phyloP scores from a whole-genome alignment of 1,140 invertebrate species.

The Liolophura sinensis region DNA sequence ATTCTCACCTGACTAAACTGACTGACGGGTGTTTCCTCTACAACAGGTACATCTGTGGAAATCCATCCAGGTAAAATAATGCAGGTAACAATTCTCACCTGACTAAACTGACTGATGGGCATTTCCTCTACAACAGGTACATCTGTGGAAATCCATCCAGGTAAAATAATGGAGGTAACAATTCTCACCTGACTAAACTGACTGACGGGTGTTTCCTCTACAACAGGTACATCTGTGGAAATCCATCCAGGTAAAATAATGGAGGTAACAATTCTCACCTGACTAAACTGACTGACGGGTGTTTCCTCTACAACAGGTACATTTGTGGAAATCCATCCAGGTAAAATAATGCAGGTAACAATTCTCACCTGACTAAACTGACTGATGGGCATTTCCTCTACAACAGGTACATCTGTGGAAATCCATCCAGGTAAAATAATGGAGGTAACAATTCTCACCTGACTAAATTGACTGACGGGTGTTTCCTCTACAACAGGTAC shows the following conservation, averaged over 20 bases:
- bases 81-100: too few relatives aligned
- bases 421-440: neutral
- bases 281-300: too few relatives aligned
- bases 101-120: too few relatives aligned
- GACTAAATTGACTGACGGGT: conserved; percentile 47
- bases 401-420: neutral
- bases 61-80: neutral
- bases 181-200: too few relatives aligned
- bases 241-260: neutral
- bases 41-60: neutral
- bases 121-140: neutral
- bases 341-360: too few relatives aligned
- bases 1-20: too few relatives aligned
- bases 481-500: conserved; percentile 43
- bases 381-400: too few relatives aligned
- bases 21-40: too few relatives aligned
- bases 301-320: neutral
- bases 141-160: neutral
- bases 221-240: neutral
- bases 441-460: conserved; percentile 22
- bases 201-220: too few relatives aligned
- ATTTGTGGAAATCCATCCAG: neutral
- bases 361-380: too few relatives aligned
- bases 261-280: too few relatives aligned
- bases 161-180: too few relatives aligned